A percentile compares a stretch with the other conserved stretches of the same genome.
Conservation (phyloP, 2,113 vertebrate species). For the Apaloderma vittatum region DNA sequence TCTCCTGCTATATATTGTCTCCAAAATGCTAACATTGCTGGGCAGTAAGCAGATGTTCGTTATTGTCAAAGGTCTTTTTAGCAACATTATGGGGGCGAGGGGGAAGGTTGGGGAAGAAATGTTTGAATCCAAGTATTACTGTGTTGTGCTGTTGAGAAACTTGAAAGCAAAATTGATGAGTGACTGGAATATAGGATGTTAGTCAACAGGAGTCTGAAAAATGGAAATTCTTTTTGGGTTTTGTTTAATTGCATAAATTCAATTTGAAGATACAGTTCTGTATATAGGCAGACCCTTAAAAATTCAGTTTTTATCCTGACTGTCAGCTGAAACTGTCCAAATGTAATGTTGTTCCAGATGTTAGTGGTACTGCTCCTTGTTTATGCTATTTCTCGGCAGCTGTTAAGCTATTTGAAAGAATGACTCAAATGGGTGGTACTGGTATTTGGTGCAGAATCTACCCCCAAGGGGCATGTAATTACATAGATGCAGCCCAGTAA, state of each 20-base stretch:
- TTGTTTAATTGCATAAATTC: background rate
- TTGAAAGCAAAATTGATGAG: background rate
- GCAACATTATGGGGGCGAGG: background rate
- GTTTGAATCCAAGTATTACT: background rate
- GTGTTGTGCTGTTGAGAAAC: background rate
- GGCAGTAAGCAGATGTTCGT: background rate
- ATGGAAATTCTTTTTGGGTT: background rate
- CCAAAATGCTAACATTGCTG: background rate
- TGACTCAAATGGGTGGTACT: slow-evolving; percentile 83
- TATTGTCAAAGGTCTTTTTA: background rate
- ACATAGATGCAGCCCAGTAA: slow-evolving; percentile 45
- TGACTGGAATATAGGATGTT: background rate
- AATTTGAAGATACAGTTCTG: background rate
- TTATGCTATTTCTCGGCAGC: slow-evolving; percentile 71
- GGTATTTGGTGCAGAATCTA: slow-evolving; percentile 60
- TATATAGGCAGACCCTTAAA: background rate
- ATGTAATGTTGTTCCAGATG: slow-evolving; percentile 36
- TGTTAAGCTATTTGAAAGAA: slow-evolving; percentile 76
- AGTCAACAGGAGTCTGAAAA: background rate
- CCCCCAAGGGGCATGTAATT: slow-evolving; percentile 56
- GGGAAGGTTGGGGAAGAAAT: background rate
- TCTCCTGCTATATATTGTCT: background rate
- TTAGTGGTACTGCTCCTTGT: slow-evolving; percentile 46
- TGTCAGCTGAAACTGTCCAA: background rate
- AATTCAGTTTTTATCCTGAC: background rate